These are phyloP conservation scores for Hesperophylax magnus DNA, from an alignment of 1,140 invertebrate species.

Conservation along the genomic window DNA sequence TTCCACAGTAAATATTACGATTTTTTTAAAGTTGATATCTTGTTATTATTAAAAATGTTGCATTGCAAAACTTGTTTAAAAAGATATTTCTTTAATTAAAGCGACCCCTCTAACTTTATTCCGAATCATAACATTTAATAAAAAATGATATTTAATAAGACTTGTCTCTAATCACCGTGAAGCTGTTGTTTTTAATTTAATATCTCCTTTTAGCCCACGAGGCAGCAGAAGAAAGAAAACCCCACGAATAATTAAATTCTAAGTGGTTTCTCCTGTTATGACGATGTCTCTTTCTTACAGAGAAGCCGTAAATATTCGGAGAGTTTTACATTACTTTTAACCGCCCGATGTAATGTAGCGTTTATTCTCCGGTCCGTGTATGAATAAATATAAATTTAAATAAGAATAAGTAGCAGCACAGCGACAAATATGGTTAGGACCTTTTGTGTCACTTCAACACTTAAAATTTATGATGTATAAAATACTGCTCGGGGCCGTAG, in stretches of 20 bases:
- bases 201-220: background rate
- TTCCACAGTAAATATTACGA: too few relatives aligned
- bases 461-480: slow-evolving; percentile 6
- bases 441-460: background rate
- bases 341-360: slow-evolving; percentile 15
- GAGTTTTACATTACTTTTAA: background rate
- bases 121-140: too few relatives aligned
- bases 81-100: too few relatives aligned
- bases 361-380: slow-evolving; percentile 2
- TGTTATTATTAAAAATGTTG: too few relatives aligned
- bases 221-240: background rate
- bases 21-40: too few relatives aligned
- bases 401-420: slow-evolving; percentile 7
- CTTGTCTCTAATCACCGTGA: background rate
- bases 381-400: slow-evolving; percentile 19
- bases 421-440: slow-evolving; percentile 15
- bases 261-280: background rate
- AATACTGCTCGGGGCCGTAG: background rate
- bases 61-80: too few relatives aligned
- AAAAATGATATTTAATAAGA: background rate
- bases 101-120: too few relatives aligned
- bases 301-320: background rate
- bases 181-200: background rate
- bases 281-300: background rate
- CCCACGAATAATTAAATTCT: background rate